phyloP scores from a whole-genome alignment of 2,888 invertebrate genomes.

The Noctua pronuba region DNA sequence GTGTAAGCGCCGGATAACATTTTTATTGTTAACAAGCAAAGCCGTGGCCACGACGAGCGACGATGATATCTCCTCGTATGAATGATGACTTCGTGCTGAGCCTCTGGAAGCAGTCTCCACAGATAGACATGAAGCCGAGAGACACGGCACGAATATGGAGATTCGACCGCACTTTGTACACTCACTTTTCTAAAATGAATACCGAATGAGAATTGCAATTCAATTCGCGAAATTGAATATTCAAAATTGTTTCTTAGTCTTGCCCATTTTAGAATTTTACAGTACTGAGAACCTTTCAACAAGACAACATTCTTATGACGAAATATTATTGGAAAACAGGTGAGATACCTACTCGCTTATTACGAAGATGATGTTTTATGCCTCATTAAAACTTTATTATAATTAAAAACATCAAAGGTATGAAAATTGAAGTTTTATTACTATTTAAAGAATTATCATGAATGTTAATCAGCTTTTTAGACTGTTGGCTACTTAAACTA shows the following conservation, averaged over 20 bases:
- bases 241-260: slow-evolving; percentile 51
- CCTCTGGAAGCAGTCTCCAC: slow-evolving; percentile 84
- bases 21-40: slow-evolving; percentile 90
- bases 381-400: slow-evolving; percentile 50
- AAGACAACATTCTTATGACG: slow-evolving; percentile 1
- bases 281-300: slow-evolving; percentile 15
- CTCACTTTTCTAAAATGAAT: slow-evolving; percentile 66
- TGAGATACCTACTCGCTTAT: slow-evolving; percentile 28
- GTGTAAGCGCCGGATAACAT: slow-evolving; percentile 87
- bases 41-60: slow-evolving; percentile 86
- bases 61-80: slow-evolving; percentile 90
- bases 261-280: slow-evolving; percentile 40
- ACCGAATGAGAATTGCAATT: slow-evolving; percentile 62
- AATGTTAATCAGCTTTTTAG: slow-evolving; percentile 59
- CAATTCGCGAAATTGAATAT: slow-evolving; percentile 57
- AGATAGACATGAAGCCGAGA: slow-evolving; percentile 82
- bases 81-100: slow-evolving; percentile 90
- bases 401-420: slow-evolving; percentile 56
- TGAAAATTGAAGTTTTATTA: slow-evolving; percentile 49
- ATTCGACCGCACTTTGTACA: slow-evolving; percentile 69
- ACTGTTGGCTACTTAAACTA: slow-evolving; percentile 31
- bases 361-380: slow-evolving; percentile 38
- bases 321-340: slow-evolving; percentile 30
- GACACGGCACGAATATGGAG: slow-evolving; percentile 88
- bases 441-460: slow-evolving; percentile 44